Percentiles rank a stretch among this genome's conserved stretches.
phyloP scores from a whole-genome alignment of 2,888 invertebrate species.

The Diplolepis rosae region DNA sequence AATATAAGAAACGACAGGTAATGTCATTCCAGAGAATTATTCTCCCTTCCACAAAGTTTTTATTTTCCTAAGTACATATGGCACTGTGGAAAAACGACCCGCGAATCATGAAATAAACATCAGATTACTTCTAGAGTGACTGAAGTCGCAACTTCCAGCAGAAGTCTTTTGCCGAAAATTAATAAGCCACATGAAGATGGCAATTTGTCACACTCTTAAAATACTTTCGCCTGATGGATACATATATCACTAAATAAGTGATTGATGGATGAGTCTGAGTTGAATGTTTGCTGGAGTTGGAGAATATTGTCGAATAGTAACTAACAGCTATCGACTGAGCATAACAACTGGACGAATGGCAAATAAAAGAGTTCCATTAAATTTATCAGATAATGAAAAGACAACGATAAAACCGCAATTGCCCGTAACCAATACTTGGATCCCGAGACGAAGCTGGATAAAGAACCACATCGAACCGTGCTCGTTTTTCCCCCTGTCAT shows the following conservation, averaged over 20 bases:
- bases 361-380: conserved; percentile 68
- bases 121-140: conserved; percentile 56
- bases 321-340: neutral
- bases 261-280: neutral
- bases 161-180: conserved; percentile 65
- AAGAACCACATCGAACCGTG: conserved; percentile 60
- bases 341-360: conserved; percentile 48
- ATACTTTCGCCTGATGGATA: neutral
- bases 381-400: conserved; percentile 70
- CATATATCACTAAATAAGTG: neutral
- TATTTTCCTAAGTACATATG: conserved; percentile 46
- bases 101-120: conserved; percentile 60
- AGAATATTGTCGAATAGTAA: conserved; percentile 48
- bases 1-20: neutral
- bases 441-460: conserved; percentile 49
- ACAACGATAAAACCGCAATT: conserved; percentile 64
- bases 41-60: conserved; percentile 26
- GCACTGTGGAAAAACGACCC: conserved; percentile 24
- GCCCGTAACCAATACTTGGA: conserved; percentile 37
- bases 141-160: conserved; percentile 56
- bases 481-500: conserved; percentile 66
- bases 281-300: neutral
- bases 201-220: conserved; percentile 57
- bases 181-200: conserved; percentile 67
- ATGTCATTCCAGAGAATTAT: neutral